These are phyloP conservation scores for Xyrichtys novacula DNA, from an alignment of 2,797 vertebrate genomes.

Conservation along the genomic window DNA sequence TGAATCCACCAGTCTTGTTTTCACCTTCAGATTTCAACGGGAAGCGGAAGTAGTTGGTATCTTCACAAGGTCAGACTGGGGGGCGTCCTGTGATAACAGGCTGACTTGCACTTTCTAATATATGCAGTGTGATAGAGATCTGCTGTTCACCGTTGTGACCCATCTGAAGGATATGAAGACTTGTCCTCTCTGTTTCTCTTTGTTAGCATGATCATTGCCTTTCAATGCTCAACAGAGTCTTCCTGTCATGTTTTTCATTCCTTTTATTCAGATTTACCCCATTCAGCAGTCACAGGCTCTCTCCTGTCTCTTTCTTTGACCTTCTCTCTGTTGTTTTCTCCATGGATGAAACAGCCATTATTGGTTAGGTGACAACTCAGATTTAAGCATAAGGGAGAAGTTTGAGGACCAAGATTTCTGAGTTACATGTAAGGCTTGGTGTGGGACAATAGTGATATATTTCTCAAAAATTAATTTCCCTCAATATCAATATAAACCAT, in stretches of 20 bases:
- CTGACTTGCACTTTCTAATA: slow-evolving; percentile 45
- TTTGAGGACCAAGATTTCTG: no score
- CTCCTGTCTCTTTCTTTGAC: slow-evolving; percentile 3
- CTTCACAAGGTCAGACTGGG: slow-evolving; percentile 39
- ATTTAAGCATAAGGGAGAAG: slow-evolving; percentile 16
- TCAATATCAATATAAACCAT: no score
- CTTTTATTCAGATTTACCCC: slow-evolving; percentile 11
- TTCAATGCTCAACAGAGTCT: slow-evolving; percentile 5
- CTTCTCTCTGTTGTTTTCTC: slow-evolving; percentile 19
- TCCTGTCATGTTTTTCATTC: neutral
- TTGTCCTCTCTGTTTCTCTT: slow-evolving; percentile 21
- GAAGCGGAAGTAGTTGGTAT: slow-evolving; percentile 19
- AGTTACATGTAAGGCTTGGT: no score
- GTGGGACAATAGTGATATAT: no score
- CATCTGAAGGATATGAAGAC: slow-evolving; percentile 33
- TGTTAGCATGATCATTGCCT: slow-evolving; percentile 30
- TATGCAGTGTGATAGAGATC: slow-evolving; percentile 44
- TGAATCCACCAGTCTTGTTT: neutral
- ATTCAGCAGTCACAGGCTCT: slow-evolving; percentile 4
- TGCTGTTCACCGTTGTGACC: slow-evolving; percentile 29
- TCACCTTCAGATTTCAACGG: neutral
- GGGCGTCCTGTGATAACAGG: slow-evolving; percentile 23
- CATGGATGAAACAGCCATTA: neutral
- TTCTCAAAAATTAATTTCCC: no score
- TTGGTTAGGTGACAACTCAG: neutral